phyloP scores from a whole-genome alignment of 2,888 invertebrate species.

The Amiota mariae region DNA sequence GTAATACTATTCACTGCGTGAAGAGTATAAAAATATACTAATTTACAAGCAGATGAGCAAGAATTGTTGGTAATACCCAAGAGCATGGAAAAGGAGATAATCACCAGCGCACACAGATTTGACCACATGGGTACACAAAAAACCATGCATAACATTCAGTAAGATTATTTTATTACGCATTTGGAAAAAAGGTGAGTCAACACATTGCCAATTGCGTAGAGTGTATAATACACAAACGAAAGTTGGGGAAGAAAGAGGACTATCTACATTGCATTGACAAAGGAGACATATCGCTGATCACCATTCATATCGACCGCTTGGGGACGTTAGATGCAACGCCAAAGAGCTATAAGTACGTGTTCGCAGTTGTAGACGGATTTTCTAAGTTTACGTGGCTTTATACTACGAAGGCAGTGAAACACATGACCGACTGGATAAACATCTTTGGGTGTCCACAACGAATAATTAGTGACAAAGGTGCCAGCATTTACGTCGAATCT shows the following conservation, averaged over 20 bases:
- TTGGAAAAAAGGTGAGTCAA: conserved; percentile 36
- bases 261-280: conserved; percentile 60
- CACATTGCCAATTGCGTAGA: conserved; percentile 38
- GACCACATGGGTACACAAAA: no score
- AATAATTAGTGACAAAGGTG: conserved; percentile 37
- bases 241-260: conserved; percentile 64
- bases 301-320: no score
- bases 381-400: no score
- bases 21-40: no score
- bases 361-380: conserved; percentile 28
- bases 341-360: no score
- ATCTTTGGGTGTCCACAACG: conserved; percentile 37
- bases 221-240: conserved; percentile 40
- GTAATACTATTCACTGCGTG: no score
- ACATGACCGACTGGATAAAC: conserved; percentile 8
- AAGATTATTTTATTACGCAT: conserved; percentile 41
- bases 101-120: conserved; percentile 34
- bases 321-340: no score
- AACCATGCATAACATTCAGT: background rate
- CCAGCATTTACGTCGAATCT: conserved; percentile 38
- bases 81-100: conserved; percentile 40
- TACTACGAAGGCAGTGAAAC: background rate
- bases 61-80: conserved; percentile 39
- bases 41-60: background rate
- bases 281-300: no score